Base-by-base conservation (phyloP, 2,113 vertebrate genomes). In the Saccopteryx bilineata region DNA sequence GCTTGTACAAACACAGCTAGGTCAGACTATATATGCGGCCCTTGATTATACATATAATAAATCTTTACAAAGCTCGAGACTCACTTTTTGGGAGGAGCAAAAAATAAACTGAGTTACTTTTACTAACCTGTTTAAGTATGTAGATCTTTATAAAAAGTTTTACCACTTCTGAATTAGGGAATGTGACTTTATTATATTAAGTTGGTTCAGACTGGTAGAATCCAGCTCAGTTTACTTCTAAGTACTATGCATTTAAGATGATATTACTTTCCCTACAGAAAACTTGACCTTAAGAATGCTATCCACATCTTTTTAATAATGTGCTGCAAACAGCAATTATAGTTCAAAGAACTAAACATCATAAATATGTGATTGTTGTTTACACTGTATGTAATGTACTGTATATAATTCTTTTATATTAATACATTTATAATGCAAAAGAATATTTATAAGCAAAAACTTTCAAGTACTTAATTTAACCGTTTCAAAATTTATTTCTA, bases 281-380 rank as follows among this genome's bases (percentile, higher is more conserved):
- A 94, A 66, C 60, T 0, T 75, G 52, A 50, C 23, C n/a, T 56
- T 93, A 72, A 78, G 78, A 84, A 89, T 88, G 46, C 28, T 68
- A 15, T 78, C n/a, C 18, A 39, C 14, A 68, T 60, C 39, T 89
- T 95, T 91, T 76, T 54, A 94, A 87, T 72, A 96, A 91, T 74
- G 26, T 23, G 74, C 3, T 95, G 17, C 48, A 90, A 95, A 75
- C 5, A 89, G 21, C 12, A 88, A 91, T 79, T 90, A 61, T 94
- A 96, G 65, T 85, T 93, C 61, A 89, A 95, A 79, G 39, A 93
- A 96, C n/a, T 86, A 17, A 75, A 61, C 19, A 71, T 46, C 3
- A 7, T 87, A 86, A 90, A 33, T 91, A 76, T 24, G 17, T 65
- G 48, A 46, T 10, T 93, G 18, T 7, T 58, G 15, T 63, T 89